These are phyloP conservation scores for Rhynchomys soricoides DNA, from an alignment of 2,113 vertebrate genomes.

Conservation along the genomic window DNA sequence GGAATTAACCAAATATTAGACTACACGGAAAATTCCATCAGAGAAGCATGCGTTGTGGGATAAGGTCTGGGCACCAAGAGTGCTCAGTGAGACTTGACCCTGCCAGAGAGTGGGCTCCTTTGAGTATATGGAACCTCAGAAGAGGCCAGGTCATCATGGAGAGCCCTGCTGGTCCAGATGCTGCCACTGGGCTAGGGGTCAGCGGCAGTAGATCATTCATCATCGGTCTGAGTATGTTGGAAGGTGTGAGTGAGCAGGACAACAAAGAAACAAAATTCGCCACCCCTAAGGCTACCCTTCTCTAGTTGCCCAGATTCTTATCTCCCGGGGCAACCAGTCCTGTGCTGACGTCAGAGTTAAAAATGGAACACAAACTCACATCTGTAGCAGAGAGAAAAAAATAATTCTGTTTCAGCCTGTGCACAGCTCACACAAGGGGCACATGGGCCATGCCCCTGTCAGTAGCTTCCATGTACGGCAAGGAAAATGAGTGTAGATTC, in stretches of 20 bases:
- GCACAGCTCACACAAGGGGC: neutral
- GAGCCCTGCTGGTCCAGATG: neutral
- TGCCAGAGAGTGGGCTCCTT: neutral
- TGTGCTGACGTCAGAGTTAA: slow-evolving; percentile 64
- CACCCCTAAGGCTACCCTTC: neutral
- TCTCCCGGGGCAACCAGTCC: slow-evolving; percentile 64
- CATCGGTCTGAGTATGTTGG: neutral
- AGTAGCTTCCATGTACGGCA: neutral
- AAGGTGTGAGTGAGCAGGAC: neutral
- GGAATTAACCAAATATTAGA: neutral
- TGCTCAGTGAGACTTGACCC: neutral
- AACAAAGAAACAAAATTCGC: neutral
- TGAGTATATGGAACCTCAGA: neutral
- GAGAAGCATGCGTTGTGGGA: neutral
- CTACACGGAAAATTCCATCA: neutral
- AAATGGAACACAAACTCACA: slow-evolving; percentile 66
- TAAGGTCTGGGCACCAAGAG: neutral
- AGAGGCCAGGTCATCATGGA: neutral
- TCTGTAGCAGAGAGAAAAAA: slow-evolving; percentile 57
- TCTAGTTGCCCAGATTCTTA: slow-evolving; percentile 48
- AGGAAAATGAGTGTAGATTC: neutral
- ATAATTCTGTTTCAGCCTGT: neutral
- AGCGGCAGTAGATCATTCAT: neutral
- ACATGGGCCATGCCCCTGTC: neutral
- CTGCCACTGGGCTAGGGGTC: neutral